phyloP scores from a whole-genome alignment of 2,797 vertebrate genomes.

The Decapterus maruadsi region DNA sequence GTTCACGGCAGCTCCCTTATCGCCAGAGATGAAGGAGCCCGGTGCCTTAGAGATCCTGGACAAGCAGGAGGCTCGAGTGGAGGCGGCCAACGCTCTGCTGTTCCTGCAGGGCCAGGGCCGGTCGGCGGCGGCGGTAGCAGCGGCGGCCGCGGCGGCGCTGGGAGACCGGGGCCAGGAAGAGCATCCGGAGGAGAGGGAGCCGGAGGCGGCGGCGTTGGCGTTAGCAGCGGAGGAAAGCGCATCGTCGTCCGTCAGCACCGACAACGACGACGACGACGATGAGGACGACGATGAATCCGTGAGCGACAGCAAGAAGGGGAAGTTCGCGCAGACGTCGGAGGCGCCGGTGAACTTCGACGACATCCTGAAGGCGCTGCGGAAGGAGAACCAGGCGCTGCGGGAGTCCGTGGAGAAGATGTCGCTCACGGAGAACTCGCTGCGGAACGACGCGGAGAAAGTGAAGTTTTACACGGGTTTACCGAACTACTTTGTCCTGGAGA shows the following conservation, averaged over 20 bases:
- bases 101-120: slow-evolving; percentile 85
- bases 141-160: neutral
- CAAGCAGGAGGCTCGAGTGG: slow-evolving; percentile 86
- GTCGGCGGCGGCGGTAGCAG: slow-evolving; percentile 19
- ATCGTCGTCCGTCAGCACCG: slow-evolving; percentile 75
- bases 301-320: slow-evolving; percentile 72
- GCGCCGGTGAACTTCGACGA: slow-evolving; percentile 71
- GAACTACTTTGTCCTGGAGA: slow-evolving; percentile 87
- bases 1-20: slow-evolving; percentile 73
- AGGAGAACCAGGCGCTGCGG: slow-evolving; percentile 82
- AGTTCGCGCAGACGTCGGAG: slow-evolving; percentile 46
- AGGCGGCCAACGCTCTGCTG: slow-evolving; percentile 86
- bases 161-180: slow-evolving; percentile 51
- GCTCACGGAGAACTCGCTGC: slow-evolving; percentile 82
- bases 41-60: slow-evolving; percentile 74
- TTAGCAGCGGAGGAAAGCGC: slow-evolving; percentile 56
- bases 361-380: slow-evolving; percentile 75
- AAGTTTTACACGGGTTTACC: slow-evolving; percentile 86
- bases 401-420: slow-evolving; percentile 86
- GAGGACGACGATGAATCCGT: slow-evolving; percentile 54
- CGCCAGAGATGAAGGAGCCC: slow-evolving; percentile 79
- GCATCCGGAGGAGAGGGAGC: slow-evolving; percentile 51
- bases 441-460: slow-evolving; percentile 85
- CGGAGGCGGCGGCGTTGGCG: slow-evolving; percentile 24
- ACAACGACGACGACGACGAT: slow-evolving; percentile 59